Base-by-base conservation (phyloP, 2,888 invertebrate genomes). In the Eugnorisma glareosa region DNA sequence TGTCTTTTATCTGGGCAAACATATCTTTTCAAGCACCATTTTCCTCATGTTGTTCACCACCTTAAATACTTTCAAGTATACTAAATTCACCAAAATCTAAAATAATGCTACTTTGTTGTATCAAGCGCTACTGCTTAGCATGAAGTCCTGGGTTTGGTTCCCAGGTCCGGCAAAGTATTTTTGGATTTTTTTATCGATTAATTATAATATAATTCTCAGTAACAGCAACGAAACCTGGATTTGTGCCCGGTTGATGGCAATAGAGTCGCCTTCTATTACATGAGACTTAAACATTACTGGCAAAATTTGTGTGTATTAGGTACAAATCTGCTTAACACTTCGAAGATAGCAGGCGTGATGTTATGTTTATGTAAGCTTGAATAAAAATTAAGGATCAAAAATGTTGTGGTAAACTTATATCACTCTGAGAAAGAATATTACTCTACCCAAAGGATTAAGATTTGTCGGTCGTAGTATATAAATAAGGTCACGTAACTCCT, bases 401-500 rank as follows among this genome's bases (percentile, higher is more conserved):
- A 24, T 24, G 24, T 37, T 63, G 37, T n/a, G 11, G 15, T 15
- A 28, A 57, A 57, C 28, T 1, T 28, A 57, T n/a, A 5, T 5
- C n/a, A n/a, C 15, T 4, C 7, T 71, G 45, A 45, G 63, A 82
- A 83, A 78, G 67, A 73, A 11, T 73, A 75, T 18, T 63, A 68
- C 66, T 73, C 35, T 21, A 57, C n/a, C n/a, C 40, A 79, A 81
- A 89, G 73, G 83, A 89, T 86, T 84, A 90, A 91, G 79, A 89
- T 28, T 67, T 57, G 28, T 84, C 48, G 68, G 87, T 86, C 88
- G 85, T 68, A 57, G 82, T 92, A 90, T 69, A 88, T 81, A 87
- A 89, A 92, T 91, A 89, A 87, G 88, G 91, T 84, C 91, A 92
- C 92, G 92, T 93, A 91, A 86, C 75, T 79, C 77, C 85, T 86